Evolutionary conservation across 1,140 invertebrate species (phyloP), one percentile per base, ranked within the genome.

Genomic region (Pseudomyrmex gracilis): DNA sequence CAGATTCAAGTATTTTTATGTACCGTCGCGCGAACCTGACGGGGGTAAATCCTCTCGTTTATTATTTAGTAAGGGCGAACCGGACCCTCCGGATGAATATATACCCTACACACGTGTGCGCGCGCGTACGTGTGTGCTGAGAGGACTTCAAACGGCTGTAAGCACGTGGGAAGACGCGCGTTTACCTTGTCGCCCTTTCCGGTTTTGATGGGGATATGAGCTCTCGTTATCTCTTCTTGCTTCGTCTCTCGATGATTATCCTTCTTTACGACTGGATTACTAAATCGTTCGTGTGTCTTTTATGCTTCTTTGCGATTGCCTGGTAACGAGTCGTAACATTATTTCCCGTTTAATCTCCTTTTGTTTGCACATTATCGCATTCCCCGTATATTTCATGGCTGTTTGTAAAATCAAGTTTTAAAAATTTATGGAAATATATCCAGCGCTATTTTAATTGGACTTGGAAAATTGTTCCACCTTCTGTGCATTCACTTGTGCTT

Each of bases 1-100:
- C 93, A 94, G 94, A 94, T 94, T 94, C 94, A 92, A 94, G 93
- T 94, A 94, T 94, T 94, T 94, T 94, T 94, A 91, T 92, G 93
- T 94, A 93, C 82, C 89, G 88, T 89, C 88, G 70, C 85, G 87
- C 85, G 88, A 85, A 89, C 90, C 90, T 82, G 82, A 88, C 88
- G 86, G 87, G 90, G 87, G 87, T 91, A 94, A 94, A 94, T 93
- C 93, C 93, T 92, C 92, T 94, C 93, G 90, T 94, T 94, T 93
- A 94, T 94, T 94, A 94, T 94, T 94, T 94, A 94, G 91, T 90
- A 89, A 91, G 91, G 91, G 51, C 71, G 58, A 47, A 47, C 51
- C 51, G 53, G 68, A 82, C 70, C 47, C 71, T 64, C 51, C 20
- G 67, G n/a, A 12, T 34, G 34, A 34, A 34, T 34, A 34, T 34